Evolutionary conservation across 1,140 invertebrate species (phyloP).

Genomic region (Aradophagus sp.): DNA sequence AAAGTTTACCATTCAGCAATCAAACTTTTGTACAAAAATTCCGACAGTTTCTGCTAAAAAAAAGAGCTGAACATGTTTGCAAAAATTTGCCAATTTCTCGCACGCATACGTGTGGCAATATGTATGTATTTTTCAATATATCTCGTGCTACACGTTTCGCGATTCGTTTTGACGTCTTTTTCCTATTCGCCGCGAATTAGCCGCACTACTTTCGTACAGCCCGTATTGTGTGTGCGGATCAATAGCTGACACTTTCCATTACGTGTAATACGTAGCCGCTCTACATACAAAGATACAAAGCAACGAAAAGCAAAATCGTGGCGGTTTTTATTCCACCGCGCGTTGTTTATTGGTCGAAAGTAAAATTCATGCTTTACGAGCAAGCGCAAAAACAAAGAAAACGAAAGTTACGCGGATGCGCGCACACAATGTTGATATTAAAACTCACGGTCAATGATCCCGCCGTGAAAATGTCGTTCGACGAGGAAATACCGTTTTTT

Average conservation of each 20-base stretch:
- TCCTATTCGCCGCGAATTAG: constrained; percentile 22
- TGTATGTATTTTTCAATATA: too few relatives aligned
- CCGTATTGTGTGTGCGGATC: constrained; percentile 15
- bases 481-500: constrained; percentile 38
- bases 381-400: constrained; percentile 43
- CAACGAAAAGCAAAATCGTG: too few relatives aligned
- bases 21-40: too few relatives aligned
- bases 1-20: too few relatives aligned
- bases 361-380: constrained; percentile 32
- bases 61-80: too few relatives aligned
- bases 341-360: constrained; percentile 14
- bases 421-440: constrained; percentile 31
- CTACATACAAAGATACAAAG: constrained; percentile 4
- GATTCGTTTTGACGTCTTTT: too few relatives aligned
- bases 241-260: constrained; percentile 36
- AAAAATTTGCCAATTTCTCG: too few relatives aligned
- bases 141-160: too few relatives aligned
- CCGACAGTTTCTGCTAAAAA: too few relatives aligned
- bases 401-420: constrained; percentile 43
- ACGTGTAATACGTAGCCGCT: constrained; percentile 6
- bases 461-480: constrained; percentile 21
- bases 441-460: constrained; percentile 42
- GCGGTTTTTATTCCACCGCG: neutral
- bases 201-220: constrained; percentile 19
- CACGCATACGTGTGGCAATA: too few relatives aligned